Conservation (phyloP, 2,888 invertebrate species). For the Epirrhoe alternata region DNA sequence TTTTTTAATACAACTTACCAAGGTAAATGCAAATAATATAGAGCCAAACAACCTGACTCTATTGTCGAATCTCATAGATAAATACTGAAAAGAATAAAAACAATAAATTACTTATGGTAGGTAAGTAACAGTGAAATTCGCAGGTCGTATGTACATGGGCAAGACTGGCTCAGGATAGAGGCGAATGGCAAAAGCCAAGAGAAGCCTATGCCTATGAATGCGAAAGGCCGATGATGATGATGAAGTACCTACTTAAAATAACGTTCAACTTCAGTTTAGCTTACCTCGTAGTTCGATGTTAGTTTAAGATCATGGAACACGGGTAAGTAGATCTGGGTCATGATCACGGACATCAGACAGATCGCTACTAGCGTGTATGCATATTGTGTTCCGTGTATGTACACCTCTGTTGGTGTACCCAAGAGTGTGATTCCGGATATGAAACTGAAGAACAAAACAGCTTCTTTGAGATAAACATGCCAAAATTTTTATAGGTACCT, state of each 20-base stretch:
- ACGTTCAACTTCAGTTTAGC: slow-evolving; percentile 16
- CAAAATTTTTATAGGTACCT: too few relatives aligned
- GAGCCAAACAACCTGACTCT: slow-evolving; percentile 89
- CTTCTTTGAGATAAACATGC: not conserved
- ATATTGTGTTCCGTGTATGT: slow-evolving; percentile 93
- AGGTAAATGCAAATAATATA: slow-evolving; percentile 87
- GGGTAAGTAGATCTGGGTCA: slow-evolving; percentile 89
- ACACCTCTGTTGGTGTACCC: slow-evolving; percentile 92
- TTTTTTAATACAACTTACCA: slow-evolving; percentile 79
- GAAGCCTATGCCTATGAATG: too few relatives aligned
- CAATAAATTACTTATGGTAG: not conserved
- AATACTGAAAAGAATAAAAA: slow-evolving; percentile 83
- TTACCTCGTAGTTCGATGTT: slow-evolving; percentile 92
- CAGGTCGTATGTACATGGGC: too few relatives aligned
- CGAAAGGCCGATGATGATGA: too few relatives aligned
- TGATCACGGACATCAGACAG: slow-evolving; percentile 87
- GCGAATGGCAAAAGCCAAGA: too few relatives aligned
- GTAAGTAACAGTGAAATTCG: too few relatives aligned
- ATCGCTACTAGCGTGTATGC: slow-evolving; percentile 87
- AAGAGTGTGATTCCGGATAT: slow-evolving; percentile 91
- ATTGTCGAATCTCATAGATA: slow-evolving; percentile 89
- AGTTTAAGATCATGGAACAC: slow-evolving; percentile 90
- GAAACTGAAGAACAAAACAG: slow-evolving; percentile 77
- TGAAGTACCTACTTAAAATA: too few relatives aligned
- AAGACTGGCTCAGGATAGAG: too few relatives aligned